phyloP scores from a whole-genome alignment of 1,140 invertebrate genomes.

The Aleiodes sp. region DNA sequence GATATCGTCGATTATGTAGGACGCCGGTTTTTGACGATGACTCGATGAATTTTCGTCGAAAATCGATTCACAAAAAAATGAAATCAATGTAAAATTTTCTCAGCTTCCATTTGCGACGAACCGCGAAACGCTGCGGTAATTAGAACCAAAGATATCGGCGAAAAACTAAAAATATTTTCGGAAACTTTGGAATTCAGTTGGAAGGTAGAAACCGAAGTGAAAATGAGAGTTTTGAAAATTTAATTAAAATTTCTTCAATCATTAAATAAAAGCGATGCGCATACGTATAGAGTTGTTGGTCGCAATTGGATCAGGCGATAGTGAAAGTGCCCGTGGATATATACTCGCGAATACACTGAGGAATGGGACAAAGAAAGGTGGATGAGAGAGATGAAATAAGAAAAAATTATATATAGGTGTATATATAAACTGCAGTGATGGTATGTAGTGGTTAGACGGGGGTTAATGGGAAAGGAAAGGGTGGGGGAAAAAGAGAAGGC shows the following conservation, averaged over 20 bases:
- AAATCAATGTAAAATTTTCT: too few relatives aligned
- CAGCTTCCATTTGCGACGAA: too few relatives aligned
- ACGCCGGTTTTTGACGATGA: too few relatives aligned
- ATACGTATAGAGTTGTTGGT: slow-evolving; percentile 30
- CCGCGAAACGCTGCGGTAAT: too few relatives aligned
- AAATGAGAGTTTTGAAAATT: too few relatives aligned
- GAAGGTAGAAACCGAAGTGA: neutral
- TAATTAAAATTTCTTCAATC: too few relatives aligned
- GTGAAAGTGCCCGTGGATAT: slow-evolving; percentile 46
- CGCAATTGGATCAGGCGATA: slow-evolving; percentile 44
- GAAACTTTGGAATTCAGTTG: neutral
- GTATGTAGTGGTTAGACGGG: neutral
- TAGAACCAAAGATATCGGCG: too few relatives aligned
- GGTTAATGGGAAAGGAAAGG: slow-evolving; percentile 16
- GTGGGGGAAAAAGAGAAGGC: slow-evolving; percentile 36
- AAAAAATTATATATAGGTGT: neutral
- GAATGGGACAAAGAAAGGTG: slow-evolving; percentile 40
- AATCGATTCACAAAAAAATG: too few relatives aligned
- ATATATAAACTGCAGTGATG: neutral
- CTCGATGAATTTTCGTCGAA: too few relatives aligned
- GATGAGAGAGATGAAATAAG: slow-evolving; percentile 21
- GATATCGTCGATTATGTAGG: too few relatives aligned
- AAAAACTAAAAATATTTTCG: too few relatives aligned
- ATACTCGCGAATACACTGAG: slow-evolving; percentile 34
- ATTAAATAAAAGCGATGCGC: neutral